phyloP scores from a whole-genome alignment of 2,797 vertebrate species.

The Uromys caudimaculatus region DNA sequence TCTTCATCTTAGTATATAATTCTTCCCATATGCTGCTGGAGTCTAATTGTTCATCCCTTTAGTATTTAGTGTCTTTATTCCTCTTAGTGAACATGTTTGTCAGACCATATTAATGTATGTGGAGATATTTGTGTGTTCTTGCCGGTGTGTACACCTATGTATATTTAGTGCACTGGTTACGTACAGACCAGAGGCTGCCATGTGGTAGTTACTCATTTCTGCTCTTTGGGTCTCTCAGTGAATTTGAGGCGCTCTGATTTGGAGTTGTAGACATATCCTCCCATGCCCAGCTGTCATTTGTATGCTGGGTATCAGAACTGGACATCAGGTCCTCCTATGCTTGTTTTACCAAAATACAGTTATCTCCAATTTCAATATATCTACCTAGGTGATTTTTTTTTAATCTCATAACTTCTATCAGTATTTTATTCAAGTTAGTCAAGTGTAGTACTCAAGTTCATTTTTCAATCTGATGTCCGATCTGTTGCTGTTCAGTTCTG shows the following conservation, averaged over 20 bases:
- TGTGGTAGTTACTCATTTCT: background rate
- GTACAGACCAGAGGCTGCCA: background rate
- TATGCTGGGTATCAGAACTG: background rate
- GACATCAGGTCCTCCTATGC: background rate
- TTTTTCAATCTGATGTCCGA: background rate
- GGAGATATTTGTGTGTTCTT: background rate
- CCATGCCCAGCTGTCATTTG: background rate
- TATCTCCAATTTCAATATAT: background rate
- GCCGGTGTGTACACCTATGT: background rate
- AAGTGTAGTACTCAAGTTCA: background rate
- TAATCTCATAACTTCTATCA: background rate
- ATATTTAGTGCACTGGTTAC: background rate
- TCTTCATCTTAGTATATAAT: background rate
- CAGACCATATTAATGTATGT: slow-evolving; percentile 19
- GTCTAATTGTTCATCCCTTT: background rate
- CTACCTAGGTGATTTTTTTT: background rate
- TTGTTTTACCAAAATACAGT: background rate
- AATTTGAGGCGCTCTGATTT: background rate
- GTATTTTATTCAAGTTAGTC: background rate
- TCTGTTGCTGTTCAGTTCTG: background rate
- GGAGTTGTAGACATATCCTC: background rate
- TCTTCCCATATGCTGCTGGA: background rate
- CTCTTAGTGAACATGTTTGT: background rate
- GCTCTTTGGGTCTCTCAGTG: background rate
- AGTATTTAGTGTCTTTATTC: background rate